A percentile compares a stretch with the other conserved stretches of the same genome.
Conservation (phyloP, 2,888 invertebrate genomes). For the Xylophagus ater region DNA sequence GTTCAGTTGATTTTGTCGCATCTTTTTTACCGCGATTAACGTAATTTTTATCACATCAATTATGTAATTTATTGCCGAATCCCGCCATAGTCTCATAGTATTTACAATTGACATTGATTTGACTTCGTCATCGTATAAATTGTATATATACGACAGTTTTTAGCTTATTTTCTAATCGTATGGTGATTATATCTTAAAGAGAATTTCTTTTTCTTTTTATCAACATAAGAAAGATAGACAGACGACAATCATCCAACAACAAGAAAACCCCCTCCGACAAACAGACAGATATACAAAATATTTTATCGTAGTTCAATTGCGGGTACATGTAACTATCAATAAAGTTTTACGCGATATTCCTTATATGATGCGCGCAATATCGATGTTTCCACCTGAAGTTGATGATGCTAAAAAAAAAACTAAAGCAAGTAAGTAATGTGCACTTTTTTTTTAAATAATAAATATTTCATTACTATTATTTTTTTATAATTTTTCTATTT, state of each 20-base stretch:
- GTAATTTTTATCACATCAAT: constrained; percentile 15
- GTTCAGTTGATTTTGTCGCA: not conserved
- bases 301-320: not conserved
- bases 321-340: too few species aligned
- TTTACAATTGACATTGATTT: constrained; percentile 13
- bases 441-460: too few species aligned
- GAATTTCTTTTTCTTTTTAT: not conserved
- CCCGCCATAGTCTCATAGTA: constrained; percentile 4
- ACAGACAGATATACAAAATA: not conserved
- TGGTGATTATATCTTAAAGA: not conserved
- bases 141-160: constrained; percentile 11
- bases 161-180: not conserved
- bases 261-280: not conserved
- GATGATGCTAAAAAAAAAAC: too few species aligned
- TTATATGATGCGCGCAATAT: too few species aligned
- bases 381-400: too few species aligned
- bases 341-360: too few species aligned
- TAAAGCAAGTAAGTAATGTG: too few species aligned
- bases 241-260: not conserved
- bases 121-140: constrained; percentile 13
- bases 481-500: too few species aligned
- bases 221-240: not conserved
- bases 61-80: constrained; percentile 13
- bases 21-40: not conserved
- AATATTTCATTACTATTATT: too few species aligned